Conservation (phyloP, 2,113 vertebrate genomes). For the Anhinga rufa region DNA sequence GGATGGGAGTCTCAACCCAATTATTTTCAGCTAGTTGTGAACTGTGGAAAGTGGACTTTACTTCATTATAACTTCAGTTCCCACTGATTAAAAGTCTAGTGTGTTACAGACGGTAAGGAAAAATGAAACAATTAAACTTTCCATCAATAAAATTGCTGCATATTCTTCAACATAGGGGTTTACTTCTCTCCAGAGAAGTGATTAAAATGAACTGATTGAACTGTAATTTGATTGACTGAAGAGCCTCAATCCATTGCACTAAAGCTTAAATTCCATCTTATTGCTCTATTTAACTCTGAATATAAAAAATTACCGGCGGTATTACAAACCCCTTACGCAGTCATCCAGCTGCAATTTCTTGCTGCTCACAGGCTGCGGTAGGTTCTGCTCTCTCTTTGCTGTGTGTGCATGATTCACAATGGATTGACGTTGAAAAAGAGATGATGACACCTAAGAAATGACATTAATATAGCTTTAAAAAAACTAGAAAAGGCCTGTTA, state of each 20-base stretch:
- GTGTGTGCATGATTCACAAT: background rate
- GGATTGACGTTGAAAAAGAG: background rate
- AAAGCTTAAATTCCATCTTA: conserved; percentile 66
- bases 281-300: conserved; percentile 60
- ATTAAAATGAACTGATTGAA: conserved; percentile 83
- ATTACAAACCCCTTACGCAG: conserved; percentile 2
- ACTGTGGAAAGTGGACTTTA: conserved; percentile 78
- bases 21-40: conserved; percentile 82
- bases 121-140: conserved; percentile 84
- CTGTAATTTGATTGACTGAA: conserved; percentile 77
- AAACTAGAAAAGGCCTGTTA: background rate
- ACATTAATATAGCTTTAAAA: background rate
- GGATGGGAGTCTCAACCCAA: conserved; percentile 84
- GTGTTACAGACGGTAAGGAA: conserved; percentile 76
- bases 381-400: background rate
- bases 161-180: conserved; percentile 72
- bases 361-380: background rate
- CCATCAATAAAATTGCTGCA: conserved; percentile 80
- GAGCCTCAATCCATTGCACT: conserved; percentile 51
- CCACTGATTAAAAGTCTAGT: conserved; percentile 81
- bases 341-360: conserved; percentile 5
- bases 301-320: conserved; percentile 31
- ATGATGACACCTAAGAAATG: background rate
- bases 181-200: conserved; percentile 77
- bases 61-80: conserved; percentile 82